These are phyloP conservation scores for Cossypha caffra DNA, from an alignment of 2,797 vertebrate genomes.

Conservation along the genomic window DNA sequence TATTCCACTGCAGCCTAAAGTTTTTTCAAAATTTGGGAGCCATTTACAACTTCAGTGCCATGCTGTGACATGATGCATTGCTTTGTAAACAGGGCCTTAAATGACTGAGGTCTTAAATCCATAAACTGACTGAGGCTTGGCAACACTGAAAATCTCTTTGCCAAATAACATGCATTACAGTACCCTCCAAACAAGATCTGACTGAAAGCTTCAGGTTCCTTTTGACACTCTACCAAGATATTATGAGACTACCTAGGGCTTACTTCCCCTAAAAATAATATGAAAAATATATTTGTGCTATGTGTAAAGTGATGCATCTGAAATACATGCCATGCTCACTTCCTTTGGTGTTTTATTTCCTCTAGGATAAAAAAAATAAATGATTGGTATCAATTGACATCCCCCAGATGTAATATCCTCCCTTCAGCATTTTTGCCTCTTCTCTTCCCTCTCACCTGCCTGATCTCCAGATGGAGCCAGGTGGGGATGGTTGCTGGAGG, in stretches of 20 bases:
- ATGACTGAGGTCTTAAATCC: slow-evolving; percentile 3
- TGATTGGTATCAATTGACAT: not conserved
- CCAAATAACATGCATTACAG: not conserved
- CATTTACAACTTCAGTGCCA: slow-evolving; percentile 19
- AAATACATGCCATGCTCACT: not conserved
- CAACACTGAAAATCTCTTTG: slow-evolving; percentile 15
- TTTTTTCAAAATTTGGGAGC: slow-evolving; percentile 5
- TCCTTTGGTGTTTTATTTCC: not conserved
- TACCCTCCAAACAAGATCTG: not conserved
- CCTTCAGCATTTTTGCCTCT: not conserved
- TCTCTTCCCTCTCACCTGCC: not conserved
- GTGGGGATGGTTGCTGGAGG: not conserved
- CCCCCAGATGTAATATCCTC: not conserved
- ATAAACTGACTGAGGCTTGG: slow-evolving; percentile 33
- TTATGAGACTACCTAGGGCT: not conserved
- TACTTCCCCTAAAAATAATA: not conserved
- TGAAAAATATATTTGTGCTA: not conserved
- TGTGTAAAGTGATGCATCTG: not conserved
- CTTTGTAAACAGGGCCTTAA: slow-evolving; percentile 52
- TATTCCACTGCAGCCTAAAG: not conserved
- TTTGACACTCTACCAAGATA: not conserved
- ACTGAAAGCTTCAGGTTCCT: not conserved
- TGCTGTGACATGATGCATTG: slow-evolving; percentile 30
- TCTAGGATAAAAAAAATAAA: not conserved
- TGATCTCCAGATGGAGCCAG: not conserved